A percentile compares a stretch with the other conserved stretches of the same genome.
Evolutionary conservation across 1,140 invertebrate genomes (phyloP).

Genomic region (Drosophila quadrilineata): DNA sequence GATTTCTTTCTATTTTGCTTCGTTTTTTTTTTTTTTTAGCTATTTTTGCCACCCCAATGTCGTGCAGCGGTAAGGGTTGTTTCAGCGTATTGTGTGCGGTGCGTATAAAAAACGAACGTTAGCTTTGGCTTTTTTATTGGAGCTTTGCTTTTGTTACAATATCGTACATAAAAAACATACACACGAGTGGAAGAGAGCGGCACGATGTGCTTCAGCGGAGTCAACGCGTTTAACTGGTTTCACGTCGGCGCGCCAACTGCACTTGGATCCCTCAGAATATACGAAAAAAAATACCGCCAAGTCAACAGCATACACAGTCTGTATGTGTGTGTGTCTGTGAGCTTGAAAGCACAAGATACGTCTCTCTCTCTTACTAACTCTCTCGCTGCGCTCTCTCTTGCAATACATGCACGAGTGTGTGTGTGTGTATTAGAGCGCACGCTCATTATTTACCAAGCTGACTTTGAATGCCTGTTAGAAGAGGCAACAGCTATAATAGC

Average conservation of each 20-base stretch:
- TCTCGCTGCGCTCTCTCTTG: slow-evolving; percentile 21
- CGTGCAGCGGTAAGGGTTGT: slow-evolving; percentile 47
- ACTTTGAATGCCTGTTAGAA: slow-evolving; percentile 43
- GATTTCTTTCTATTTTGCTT: slow-evolving; percentile 26
- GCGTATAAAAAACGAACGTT: slow-evolving; percentile 52
- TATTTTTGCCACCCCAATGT: slow-evolving; percentile 37
- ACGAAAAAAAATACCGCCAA: slow-evolving; percentile 31
- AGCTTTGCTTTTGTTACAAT: not conserved
- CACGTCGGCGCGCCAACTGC: slow-evolving; percentile 63
- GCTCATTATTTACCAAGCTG: slow-evolving; percentile 46
- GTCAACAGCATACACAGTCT: not conserved
- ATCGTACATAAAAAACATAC: slow-evolving; percentile 52
- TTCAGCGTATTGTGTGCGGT: slow-evolving; percentile 21
- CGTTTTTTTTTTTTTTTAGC: slow-evolving; percentile 11
- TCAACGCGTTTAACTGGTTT: slow-evolving; percentile 70
- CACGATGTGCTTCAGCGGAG: slow-evolving; percentile 57
- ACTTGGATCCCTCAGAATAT: slow-evolving; percentile 40
- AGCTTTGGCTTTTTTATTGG: not conserved
- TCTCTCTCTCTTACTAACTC: slow-evolving; percentile 29
- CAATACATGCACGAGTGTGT: slow-evolving; percentile 9
- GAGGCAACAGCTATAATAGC: too few relatives aligned
- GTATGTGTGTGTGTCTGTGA: slow-evolving; percentile 1
- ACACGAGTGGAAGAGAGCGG: too few relatives aligned
- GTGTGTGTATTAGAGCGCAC: slow-evolving; percentile 22
- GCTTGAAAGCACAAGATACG: slow-evolving; percentile 5